These are phyloP conservation scores for Eurois occulta DNA, from an alignment of 2,888 invertebrate species.

Conservation along the genomic window DNA sequence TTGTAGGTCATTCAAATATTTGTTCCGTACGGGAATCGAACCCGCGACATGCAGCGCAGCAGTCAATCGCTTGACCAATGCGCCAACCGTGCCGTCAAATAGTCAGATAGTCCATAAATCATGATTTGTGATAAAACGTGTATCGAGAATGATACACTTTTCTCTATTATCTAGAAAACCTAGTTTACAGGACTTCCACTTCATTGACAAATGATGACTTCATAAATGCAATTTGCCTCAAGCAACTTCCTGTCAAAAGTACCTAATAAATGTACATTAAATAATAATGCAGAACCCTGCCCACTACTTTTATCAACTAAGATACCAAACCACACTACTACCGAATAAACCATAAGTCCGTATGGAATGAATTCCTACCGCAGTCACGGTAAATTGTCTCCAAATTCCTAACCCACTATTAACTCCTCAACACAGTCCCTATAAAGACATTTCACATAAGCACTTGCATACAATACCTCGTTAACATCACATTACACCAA, in stretches of 20 bases:
- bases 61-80: too few relatives aligned
- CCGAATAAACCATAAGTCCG: neutral
- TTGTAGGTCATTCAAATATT: too few relatives aligned
- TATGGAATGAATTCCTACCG: neutral
- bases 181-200: neutral
- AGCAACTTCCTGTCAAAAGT: neutral
- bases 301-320: neutral
- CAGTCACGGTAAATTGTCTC: neutral
- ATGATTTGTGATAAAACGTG: too few relatives aligned
- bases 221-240: neutral
- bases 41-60: too few relatives aligned
- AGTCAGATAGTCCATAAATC: too few relatives aligned
- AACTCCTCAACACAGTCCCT: neutral
- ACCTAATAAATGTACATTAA: too few relatives aligned
- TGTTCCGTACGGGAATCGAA: too few relatives aligned
- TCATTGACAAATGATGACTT: neutral
- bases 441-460: slow-evolving; percentile 32
- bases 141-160: too few relatives aligned
- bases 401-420: slow-evolving; percentile 1
- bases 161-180: neutral
- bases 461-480: slow-evolving; percentile 51
- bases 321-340: neutral
- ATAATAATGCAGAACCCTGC: neutral
- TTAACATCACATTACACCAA: slow-evolving; percentile 51
- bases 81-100: too few relatives aligned